Evolutionary conservation across 2,113 vertebrate genomes (phyloP).

Genomic region (Callipepla squamata): DNA sequence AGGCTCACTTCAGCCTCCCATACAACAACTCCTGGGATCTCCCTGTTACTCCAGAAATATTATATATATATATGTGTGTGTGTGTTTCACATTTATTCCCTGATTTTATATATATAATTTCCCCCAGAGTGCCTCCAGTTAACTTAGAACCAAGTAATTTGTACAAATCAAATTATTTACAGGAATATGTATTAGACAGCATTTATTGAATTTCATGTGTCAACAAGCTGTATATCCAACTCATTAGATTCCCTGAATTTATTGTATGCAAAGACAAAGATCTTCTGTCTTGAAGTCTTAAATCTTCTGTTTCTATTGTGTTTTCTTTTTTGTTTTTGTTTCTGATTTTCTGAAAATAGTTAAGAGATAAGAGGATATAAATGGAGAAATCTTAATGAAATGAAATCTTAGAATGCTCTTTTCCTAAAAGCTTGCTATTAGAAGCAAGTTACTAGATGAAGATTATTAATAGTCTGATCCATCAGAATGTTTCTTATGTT

Average conservation of each 20-base stretch:
- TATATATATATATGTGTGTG: not conserved
- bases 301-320: no score
- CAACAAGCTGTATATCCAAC: not conserved
- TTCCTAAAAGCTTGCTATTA: not conserved
- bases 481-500: not conserved
- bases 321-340: no score
- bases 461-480: not conserved
- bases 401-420: not conserved
- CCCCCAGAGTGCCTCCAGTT: not conserved
- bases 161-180: conserved; percentile 46
- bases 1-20: no score
- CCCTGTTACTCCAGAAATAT: no score
- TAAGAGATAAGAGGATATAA: not conserved
- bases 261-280: not conserved
- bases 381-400: not conserved
- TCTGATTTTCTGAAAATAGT: not conserved
- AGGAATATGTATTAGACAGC: conserved; percentile 1
- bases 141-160: not conserved
- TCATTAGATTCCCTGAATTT: not conserved
- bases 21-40: no score
- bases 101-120: not conserved
- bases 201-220: conserved; percentile 50
- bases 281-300: not conserved
- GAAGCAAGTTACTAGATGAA: not conserved
- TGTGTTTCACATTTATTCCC: not conserved